These are phyloP conservation scores for Rhinoraja longicauda DNA, from an alignment of 2,797 vertebrate species.

Conservation along the genomic window DNA sequence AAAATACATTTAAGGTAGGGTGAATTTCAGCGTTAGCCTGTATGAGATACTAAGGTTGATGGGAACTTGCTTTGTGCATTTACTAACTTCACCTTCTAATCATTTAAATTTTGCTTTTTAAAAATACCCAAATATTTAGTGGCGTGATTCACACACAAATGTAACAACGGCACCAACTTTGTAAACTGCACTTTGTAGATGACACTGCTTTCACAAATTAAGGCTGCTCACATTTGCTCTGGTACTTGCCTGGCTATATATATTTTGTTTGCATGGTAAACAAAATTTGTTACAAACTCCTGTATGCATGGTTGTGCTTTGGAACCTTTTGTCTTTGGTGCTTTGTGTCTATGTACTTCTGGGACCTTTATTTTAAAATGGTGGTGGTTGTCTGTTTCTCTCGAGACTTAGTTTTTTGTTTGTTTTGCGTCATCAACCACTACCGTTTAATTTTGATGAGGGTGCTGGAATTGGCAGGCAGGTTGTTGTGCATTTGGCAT, in stretches of 20 bases:
- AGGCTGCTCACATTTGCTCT: neutral
- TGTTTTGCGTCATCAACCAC: neutral
- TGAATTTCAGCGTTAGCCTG: neutral
- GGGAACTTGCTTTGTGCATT: neutral
- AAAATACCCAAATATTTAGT: neutral
- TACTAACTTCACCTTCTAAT: neutral
- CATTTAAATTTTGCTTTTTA: neutral
- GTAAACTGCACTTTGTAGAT: neutral
- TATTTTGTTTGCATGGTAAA: too few relatives aligned
- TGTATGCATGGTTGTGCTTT: constrained; percentile 9
- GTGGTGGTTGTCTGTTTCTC: neutral
- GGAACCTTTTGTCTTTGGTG: neutral
- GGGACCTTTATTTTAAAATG: constrained; percentile 6
- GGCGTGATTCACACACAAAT: neutral
- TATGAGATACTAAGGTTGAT: neutral
- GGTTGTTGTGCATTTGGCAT: neutral
- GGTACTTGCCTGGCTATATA: neutral
- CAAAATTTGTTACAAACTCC: too few relatives aligned
- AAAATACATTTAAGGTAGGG: neutral
- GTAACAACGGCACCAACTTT: neutral
- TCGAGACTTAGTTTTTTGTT: neutral
- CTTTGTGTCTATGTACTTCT: neutral
- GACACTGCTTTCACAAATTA: neutral
- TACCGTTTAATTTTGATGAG: neutral
- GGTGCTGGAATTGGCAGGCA: neutral